Evolutionary conservation across 2,113 vertebrate species (phyloP).

Genomic region (Falcunculus frontatus): DNA sequence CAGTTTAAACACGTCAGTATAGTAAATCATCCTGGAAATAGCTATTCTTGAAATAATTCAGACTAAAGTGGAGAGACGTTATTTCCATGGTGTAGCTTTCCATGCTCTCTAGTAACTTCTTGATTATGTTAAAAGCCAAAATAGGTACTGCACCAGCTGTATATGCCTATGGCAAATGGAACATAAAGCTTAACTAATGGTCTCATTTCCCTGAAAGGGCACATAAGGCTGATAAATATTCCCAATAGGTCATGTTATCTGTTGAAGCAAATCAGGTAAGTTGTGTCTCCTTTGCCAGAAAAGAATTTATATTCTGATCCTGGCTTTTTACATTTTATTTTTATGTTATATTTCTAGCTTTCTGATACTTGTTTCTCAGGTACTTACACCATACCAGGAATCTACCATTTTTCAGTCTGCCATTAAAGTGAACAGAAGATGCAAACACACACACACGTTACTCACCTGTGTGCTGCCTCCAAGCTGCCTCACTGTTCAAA

Average conservation of each 20-base stretch:
- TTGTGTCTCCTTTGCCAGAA: not conserved
- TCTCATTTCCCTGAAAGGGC: not conserved
- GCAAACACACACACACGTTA: not conserved
- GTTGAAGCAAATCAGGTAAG: not conserved
- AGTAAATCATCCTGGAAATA: not conserved
- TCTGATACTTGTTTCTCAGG: not conserved
- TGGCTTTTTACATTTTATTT: not conserved
- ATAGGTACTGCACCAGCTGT: not conserved
- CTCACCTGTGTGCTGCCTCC: not conserved
- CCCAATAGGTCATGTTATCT: not conserved
- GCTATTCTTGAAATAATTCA: not conserved
- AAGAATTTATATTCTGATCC: not conserved
- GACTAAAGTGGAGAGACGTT: not conserved
- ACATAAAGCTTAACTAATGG: not conserved
- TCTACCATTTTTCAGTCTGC: not conserved
- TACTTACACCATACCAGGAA: not conserved
- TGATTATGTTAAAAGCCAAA: conserved; percentile 15
- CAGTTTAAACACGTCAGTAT: not conserved
- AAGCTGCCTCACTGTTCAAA: not conserved
- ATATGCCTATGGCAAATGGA: not conserved
- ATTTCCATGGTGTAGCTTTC: not conserved
- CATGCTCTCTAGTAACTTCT: not conserved
- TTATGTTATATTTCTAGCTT: not conserved
- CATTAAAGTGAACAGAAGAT: not conserved
- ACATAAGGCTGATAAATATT: not conserved